These are phyloP conservation scores for Catharus minimus DNA, from an alignment of 2,113 vertebrate species.

Conservation along the genomic window DNA sequence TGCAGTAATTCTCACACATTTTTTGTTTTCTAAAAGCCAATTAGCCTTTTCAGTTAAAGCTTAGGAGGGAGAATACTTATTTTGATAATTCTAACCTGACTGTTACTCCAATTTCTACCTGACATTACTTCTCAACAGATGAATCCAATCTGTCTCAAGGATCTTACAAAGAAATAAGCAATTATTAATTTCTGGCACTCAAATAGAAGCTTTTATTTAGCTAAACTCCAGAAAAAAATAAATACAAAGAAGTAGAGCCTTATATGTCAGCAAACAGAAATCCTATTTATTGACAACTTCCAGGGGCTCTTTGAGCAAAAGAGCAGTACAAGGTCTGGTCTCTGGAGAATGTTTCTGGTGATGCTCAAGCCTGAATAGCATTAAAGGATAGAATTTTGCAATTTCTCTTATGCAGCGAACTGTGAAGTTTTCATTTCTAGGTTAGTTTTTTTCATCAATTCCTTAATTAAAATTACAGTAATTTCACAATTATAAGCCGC, in stretches of 20 bases:
- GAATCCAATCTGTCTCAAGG: not conserved
- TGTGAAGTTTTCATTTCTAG: conserved; percentile 14
- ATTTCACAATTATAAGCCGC: too few species aligned
- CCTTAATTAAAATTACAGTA: conserved; percentile 18
- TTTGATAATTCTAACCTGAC: not conserved
- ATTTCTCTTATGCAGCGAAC: not conserved
- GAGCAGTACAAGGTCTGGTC: not conserved
- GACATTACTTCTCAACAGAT: not conserved
- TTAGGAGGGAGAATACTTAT: not conserved
- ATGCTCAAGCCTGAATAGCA: not conserved
- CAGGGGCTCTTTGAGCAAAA: not conserved
- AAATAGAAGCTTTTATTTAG: not conserved
- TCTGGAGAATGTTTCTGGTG: not conserved
- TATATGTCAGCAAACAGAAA: not conserved
- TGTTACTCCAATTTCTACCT: not conserved
- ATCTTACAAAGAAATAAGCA: not conserved
- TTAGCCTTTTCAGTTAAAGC: not conserved
- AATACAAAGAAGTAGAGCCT: not conserved
- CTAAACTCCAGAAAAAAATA: not conserved
- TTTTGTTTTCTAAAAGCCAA: not conserved
- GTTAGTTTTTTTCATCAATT: conserved; percentile 11
- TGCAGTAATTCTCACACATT: not conserved
- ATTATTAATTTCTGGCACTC: not conserved
- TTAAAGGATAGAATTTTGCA: not conserved
- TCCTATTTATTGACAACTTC: not conserved